A percentile compares a stretch with the other conserved stretches of the same genome.
These are phyloP conservation scores for Melipona bicolor DNA, from an alignment of 2,888 invertebrate species.

Conservation along the genomic window DNA sequence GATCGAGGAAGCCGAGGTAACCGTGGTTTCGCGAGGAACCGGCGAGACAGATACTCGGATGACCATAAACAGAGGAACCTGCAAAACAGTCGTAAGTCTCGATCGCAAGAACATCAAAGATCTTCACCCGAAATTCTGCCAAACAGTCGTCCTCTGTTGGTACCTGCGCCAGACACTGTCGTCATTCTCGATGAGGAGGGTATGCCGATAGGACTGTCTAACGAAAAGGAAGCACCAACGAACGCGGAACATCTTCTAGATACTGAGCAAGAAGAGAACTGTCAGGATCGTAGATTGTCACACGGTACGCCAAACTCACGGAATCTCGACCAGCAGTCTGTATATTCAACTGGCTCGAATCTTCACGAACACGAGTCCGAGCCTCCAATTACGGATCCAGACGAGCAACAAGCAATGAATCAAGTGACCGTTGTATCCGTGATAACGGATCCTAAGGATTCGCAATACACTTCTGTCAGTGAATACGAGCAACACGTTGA, in stretches of 20 bases:
- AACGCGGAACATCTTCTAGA: conserved; percentile 36
- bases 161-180: conserved; percentile 75
- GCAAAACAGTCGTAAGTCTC: conserved; percentile 68
- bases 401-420: conserved; percentile 46
- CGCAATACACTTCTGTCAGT: conserved; percentile 54
- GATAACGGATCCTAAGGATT: conserved; percentile 48
- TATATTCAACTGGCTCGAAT: conserved; percentile 21
- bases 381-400: conserved; percentile 10
- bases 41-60: conserved; percentile 76
- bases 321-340: conserved; percentile 52
- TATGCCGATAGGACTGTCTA: conserved; percentile 71
- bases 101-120: conserved; percentile 68
- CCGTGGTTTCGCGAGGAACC: conserved; percentile 75
- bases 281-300: conserved; percentile 39
- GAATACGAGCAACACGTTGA: conserved; percentile 67
- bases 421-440: conserved; percentile 52
- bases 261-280: conserved; percentile 42
- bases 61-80: conserved; percentile 73
- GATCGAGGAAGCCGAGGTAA: conserved; percentile 73
- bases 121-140: conserved; percentile 66
- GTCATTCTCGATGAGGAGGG: conserved; percentile 76
- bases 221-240: conserved; percentile 52
- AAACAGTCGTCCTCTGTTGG: conserved; percentile 67
- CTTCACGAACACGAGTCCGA: conserved; percentile 52
- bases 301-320: conserved; percentile 45